Base-by-base conservation (phyloP, 2,888 invertebrate genomes). In the Bombylius major region DNA sequence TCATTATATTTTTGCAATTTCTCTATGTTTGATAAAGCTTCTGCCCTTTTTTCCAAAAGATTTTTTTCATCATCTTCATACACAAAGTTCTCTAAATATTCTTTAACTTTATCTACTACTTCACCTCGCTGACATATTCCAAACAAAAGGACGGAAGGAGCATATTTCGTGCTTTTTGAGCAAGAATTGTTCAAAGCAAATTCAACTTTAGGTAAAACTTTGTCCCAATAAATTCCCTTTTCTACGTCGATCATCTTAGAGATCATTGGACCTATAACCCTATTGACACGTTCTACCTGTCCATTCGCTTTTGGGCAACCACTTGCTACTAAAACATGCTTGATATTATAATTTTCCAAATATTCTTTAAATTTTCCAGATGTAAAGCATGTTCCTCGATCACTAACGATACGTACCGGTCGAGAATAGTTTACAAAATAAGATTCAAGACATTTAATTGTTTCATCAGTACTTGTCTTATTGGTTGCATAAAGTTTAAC, bases 131-230 rank as follows among this genome's bases (percentile, higher is more conserved):
- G 67, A 47, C 61, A 39, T 5, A 64, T 51, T 5, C 66, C 67
- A 49, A 65, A 66, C 44, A 67, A 53, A 32, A 65, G 47, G 47
- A 54, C 60, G 58, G 62, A 62, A 3, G 66, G 64, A 4, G 64
- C 62, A 51, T 66, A 60, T 4, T 62, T 59, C n/a, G 65, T 63
- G 9, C 46, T 46, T 46, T 46, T 46, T 14, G n/a, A 14, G 12
- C n/a, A 13, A 14, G 46, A 4, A 46, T 46, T 46, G 6, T 46
- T 46, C 66, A 50, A 63, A 64, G 50, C 32, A 51, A 36, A 46
- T 32, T 55, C 55, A 9, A 55, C 42, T 23, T 50, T 4, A 13
- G n/a, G 9, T 39, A 55, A 55, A 4, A 50, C 50, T 14, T 46
- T 12, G 50, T 50, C 39, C 50, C 55, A 55, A 55, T 36, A 36